Base-by-base conservation (phyloP, 2,113 vertebrate genomes). In the Ceuthmochares aereus region DNA sequence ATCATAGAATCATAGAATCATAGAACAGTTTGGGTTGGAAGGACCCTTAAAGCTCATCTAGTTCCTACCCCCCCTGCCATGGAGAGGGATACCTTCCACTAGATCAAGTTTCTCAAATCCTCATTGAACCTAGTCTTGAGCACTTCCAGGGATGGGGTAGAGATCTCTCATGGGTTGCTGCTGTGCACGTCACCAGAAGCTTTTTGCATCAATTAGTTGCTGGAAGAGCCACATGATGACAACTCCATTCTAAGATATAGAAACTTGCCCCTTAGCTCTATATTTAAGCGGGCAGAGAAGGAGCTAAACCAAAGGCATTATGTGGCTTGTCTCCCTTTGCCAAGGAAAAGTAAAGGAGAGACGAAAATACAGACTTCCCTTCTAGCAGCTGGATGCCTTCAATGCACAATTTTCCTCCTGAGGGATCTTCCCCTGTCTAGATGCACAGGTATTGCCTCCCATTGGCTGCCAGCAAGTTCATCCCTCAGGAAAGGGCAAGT, bases 361-460 rank as follows among this genome's bases (percentile, higher is more conserved):
- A 29, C 26, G 64, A 84, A 49, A 86, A 77, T 40, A 6, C 47
- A 64, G 52, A 68, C n/a, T 29, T 92, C 29, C 17, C n/a, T 86
- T 52, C 47, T 42, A 80, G 47, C 8, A 52, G 37, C 37, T 74
- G 76, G 30, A 43, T 45, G 60, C 14, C 49, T 82, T 82, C 3
- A 2, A 32, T 58, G 36, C 7, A 47, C 3, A 2, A 4, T 23
- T 3, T 29, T 27, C 47, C 14, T 64, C 20, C 69, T 2, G 0
- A 55, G 83, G 32, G 18, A 4, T 37, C 10, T 17, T 77, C 19
- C 25, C 62, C 17, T 40, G 36, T 12, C 11, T 87, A 55, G 43
- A 91, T 60, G 30, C 29, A 78, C 14, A 59, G 54, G 34, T 26
- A 82, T 21, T 68, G 42, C 36, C 40, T 95, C 62, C 34, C 1